A percentile compares a stretch with the other conserved stretches of the same genome.
These are phyloP conservation scores for Andrena dorsata DNA, from an alignment of 2,888 invertebrate genomes.

Conservation along the genomic window DNA sequence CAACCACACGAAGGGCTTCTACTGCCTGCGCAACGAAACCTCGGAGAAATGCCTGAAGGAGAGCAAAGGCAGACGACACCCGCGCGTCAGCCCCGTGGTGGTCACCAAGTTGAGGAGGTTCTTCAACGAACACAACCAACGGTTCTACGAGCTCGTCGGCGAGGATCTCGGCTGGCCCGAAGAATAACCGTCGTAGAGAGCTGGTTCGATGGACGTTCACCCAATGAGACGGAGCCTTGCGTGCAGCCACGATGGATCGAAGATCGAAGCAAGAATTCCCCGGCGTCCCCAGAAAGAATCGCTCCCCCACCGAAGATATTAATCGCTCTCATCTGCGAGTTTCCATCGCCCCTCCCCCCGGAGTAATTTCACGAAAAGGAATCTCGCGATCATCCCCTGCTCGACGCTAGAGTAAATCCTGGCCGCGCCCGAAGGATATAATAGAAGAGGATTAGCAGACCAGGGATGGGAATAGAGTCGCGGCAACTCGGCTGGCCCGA, in stretches of 20 bases:
- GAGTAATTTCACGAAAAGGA: not conserved
- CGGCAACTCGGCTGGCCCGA: constrained; percentile 51
- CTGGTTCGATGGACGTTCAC: constrained; percentile 32
- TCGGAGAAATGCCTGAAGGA: constrained; percentile 93
- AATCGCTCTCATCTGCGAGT: not conserved
- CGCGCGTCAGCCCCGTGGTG: constrained; percentile 92
- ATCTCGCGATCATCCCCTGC: not conserved
- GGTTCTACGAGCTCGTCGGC: constrained; percentile 96
- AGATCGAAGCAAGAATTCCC: not conserved
- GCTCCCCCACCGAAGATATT: not conserved
- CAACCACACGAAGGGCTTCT: constrained; percentile 98
- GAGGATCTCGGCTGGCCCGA: constrained; percentile 97
- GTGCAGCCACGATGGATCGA: constrained; percentile 30
- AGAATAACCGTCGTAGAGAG: constrained; percentile 86
- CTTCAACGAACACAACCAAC: constrained; percentile 96
- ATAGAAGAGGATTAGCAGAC: not conserved
- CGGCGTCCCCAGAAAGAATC: constrained; percentile 11
- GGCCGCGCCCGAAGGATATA: not conserved
- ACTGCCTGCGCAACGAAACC: constrained; percentile 94
- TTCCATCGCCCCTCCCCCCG: not conserved
- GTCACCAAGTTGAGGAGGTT: constrained; percentile 93
- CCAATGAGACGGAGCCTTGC: constrained; percentile 19
- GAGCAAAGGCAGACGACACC: constrained; percentile 94
- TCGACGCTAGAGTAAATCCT: not conserved
- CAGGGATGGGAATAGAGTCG: not conserved